A percentile compares a stretch with the other conserved stretches of the same genome.
These are phyloP conservation scores for Lophura swinhoii DNA, from an alignment of 2,797 vertebrate species.

Conservation along the genomic window DNA sequence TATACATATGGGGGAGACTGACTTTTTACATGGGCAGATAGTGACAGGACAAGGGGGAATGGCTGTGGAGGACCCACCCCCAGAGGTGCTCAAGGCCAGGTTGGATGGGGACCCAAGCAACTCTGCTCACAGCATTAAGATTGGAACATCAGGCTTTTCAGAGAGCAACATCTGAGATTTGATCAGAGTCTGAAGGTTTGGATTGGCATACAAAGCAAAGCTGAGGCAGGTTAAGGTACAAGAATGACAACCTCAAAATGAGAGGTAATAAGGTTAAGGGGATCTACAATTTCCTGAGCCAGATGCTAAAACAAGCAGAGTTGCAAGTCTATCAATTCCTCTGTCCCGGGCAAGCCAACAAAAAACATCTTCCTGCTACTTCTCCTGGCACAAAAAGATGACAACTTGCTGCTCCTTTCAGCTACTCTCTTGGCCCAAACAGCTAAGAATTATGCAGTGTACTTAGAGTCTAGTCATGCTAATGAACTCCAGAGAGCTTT, in stretches of 20 bases:
- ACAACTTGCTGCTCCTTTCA: background rate
- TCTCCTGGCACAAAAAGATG: background rate
- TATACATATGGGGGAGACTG: background rate
- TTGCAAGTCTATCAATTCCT: background rate
- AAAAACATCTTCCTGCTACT: background rate
- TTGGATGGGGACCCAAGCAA: background rate
- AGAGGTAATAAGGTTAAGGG: background rate
- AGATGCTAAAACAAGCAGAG: accelerated
- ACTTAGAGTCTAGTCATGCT: background rate
- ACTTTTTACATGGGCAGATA: background rate
- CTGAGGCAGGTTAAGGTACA: background rate
- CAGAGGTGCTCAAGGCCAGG: background rate
- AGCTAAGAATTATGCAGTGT: background rate
- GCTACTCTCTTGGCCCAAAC: background rate
- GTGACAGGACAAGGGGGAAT: background rate
- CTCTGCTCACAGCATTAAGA: background rate
- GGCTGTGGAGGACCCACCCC: background rate
- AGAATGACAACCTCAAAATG: background rate
- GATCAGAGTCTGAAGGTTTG: background rate
- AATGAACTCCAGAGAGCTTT: background rate
- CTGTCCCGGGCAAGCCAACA: background rate
- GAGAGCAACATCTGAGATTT: background rate
- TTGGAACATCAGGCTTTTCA: background rate
- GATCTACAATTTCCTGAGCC: background rate
- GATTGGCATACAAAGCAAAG: background rate